A percentile compares a stretch with the other conserved stretches of the same genome.
Conservation (phyloP, 2,113 vertebrate species). For the Gavia stellata region DNA sequence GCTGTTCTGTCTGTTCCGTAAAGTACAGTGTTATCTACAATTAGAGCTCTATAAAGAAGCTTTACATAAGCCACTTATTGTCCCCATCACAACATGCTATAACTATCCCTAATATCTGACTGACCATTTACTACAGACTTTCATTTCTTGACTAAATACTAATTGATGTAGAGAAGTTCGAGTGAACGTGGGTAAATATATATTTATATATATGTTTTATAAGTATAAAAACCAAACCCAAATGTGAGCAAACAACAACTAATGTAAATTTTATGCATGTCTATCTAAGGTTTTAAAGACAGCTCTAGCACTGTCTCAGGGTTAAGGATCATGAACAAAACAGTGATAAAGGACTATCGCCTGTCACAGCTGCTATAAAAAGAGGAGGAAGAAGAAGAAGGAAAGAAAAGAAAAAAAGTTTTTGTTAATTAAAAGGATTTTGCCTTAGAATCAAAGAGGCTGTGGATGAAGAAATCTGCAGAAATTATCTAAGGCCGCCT, state of each 20-base stretch:
- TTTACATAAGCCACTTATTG: neutral
- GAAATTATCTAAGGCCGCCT: conserved; percentile 84
- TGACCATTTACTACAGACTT: neutral
- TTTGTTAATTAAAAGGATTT: conserved; percentile 72
- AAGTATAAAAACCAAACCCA: neutral
- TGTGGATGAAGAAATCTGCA: conserved; percentile 73
- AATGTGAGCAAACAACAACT: neutral
- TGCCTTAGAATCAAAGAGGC: conserved; percentile 71
- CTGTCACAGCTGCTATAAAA: conserved; percentile 30
- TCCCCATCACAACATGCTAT: neutral
- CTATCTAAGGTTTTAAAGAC: neutral
- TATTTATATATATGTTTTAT: neutral
- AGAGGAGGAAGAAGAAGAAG: neutral
- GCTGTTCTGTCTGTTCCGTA: neutral
- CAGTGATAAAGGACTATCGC: conserved; percentile 24
- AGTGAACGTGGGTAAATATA: neutral
- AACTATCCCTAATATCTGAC: neutral
- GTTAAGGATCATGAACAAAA: conserved; percentile 29
- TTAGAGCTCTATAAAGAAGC: neutral
- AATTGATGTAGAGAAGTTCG: neutral
- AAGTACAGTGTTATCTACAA: neutral
- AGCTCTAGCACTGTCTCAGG: neutral
- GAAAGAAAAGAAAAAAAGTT: conserved; percentile 3
- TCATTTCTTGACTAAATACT: neutral
- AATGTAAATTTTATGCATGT: neutral